Evolutionary conservation across 2,797 vertebrate species (phyloP).

Genomic region (Hemitrygon akajei): DNA sequence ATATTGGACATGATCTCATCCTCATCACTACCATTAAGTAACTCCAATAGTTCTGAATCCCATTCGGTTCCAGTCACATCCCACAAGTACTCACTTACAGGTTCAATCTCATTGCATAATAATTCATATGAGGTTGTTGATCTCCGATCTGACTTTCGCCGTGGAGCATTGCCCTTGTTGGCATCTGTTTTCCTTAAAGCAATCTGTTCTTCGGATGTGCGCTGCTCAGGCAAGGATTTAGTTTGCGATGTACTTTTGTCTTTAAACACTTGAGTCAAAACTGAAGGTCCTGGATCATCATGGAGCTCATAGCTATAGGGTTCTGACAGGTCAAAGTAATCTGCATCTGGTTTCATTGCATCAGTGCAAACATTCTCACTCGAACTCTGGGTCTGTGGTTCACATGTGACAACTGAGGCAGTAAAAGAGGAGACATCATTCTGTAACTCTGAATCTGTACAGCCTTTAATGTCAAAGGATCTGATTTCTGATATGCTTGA

Average conservation of each 20-base stretch:
- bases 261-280: not conserved
- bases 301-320: not conserved
- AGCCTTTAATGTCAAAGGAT: not conserved
- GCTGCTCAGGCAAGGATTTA: not conserved
- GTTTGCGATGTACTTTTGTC: not conserved
- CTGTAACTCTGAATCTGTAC: not conserved
- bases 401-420: not conserved
- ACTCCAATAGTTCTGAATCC: constrained; percentile 21
- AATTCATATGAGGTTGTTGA: constrained; percentile 18
- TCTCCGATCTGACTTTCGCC: not conserved
- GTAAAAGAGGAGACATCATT: not conserved
- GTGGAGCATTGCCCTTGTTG: not conserved
- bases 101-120: constrained; percentile 10
- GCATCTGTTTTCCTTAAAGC: not conserved
- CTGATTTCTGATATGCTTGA: not conserved
- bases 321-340: constrained; percentile 28
- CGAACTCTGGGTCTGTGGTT: not conserved
- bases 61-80: not conserved
- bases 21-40: constrained; percentile 3
- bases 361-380: constrained; percentile 15
- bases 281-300: not conserved
- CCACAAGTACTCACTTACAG: not conserved
- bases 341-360: not conserved
- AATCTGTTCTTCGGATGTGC: not conserved
- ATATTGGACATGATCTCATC: not conserved